phyloP scores from a whole-genome alignment of 2,113 vertebrate genomes.

The Tragelaphus strepsiceros region DNA sequence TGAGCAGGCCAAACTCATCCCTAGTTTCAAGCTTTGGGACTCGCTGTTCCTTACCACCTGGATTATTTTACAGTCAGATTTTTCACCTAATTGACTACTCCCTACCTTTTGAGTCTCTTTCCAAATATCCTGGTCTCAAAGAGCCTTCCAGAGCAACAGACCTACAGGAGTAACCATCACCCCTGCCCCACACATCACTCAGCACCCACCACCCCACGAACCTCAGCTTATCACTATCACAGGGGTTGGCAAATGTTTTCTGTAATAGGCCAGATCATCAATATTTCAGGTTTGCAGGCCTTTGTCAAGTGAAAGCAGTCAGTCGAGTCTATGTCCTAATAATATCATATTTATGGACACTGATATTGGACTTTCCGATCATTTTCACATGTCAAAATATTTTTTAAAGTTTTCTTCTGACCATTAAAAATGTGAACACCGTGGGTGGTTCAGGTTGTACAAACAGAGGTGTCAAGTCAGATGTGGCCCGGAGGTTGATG shows the following conservation, averaged over 20 bases:
- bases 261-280: neutral
- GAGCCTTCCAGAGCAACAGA: neutral
- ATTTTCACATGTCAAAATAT: neutral
- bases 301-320: neutral
- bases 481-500: accelerated
- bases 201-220: neutral
- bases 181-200: neutral
- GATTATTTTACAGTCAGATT: neutral
- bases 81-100: neutral
- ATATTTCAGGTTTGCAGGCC: neutral
- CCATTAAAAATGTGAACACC: neutral
- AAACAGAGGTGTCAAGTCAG: neutral
- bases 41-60: neutral
- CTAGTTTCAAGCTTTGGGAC: neutral
- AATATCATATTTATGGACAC: neutral
- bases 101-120: neutral
- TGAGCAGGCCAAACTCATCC: neutral
- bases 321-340: neutral
- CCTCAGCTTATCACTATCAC: neutral
- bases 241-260: neutral
- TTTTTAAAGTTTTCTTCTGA: neutral
- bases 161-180: neutral
- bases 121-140: neutral
- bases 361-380: neutral
- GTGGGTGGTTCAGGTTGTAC: neutral